Evolutionary conservation across 2,113 vertebrate species (phyloP).

Genomic region (Otocyon megalotis): DNA sequence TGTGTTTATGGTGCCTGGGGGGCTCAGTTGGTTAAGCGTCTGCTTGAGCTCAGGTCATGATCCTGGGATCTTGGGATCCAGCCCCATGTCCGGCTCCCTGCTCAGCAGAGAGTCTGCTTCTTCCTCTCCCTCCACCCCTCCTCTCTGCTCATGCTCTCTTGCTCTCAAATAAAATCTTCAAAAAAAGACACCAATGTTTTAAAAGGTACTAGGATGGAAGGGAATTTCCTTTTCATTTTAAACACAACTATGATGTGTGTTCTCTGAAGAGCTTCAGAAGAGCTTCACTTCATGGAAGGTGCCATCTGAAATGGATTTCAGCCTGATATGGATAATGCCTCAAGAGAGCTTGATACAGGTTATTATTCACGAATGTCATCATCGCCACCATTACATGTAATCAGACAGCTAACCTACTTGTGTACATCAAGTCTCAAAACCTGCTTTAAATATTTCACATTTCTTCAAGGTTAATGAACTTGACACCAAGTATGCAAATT

Average conservation of each 20-base stretch:
- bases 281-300: rapidly evolving
- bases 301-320: background rate
- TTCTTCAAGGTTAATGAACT: slow-evolving; percentile 10
- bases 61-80: no score
- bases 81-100: no score
- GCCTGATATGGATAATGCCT: background rate
- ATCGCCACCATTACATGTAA: rapidly evolving
- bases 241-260: background rate
- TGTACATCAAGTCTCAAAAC: background rate
- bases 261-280: background rate
- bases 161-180: no score
- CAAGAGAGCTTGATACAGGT: background rate
- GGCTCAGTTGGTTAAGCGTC: no score
- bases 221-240: background rate
- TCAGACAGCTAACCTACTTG: background rate
- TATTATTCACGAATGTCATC: background rate
- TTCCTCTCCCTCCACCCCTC: no score
- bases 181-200: background rate
- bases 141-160: no score
- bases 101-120: no score
- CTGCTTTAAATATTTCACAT: background rate
- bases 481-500: background rate
- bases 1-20: no score
- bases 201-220: rapidly evolving
- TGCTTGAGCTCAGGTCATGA: no score